Base-by-base conservation (phyloP, 2,113 vertebrate species). In the Prochilodus magdalenae region DNA sequence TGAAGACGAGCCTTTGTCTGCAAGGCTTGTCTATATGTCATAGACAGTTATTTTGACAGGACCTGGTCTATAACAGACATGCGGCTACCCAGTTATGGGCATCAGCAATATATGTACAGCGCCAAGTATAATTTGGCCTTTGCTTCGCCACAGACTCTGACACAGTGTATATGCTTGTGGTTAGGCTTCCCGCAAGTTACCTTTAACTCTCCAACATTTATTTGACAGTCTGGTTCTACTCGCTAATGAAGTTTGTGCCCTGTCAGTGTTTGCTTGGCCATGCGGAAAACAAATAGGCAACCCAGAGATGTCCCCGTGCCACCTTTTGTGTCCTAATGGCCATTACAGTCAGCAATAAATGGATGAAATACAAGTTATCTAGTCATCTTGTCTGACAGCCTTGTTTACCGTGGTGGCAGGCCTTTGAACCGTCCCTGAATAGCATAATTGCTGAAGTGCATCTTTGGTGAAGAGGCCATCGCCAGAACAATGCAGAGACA, bases 401-500 rank as follows among this genome's bases (percentile, higher is more conserved):
- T 79, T 81, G 81, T 85, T 86, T 59, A 81, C 69, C 18, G 44
- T 49, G 26, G 63, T 79, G 62, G 33, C 69, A 81, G n/a, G 75
- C 75, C 80, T 85, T 81, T 80, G 69, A 82, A 59, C 77, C 40
- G 49, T 86, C 57, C 66, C 36, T 77, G 67, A 79, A 84, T 76
- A 65, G 62, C 75, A 83, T 77, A 84, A 78, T 87, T 77, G 81
- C 57, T 47, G 18, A 79, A 70, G 82, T 82, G 71, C 82, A 85
- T 79, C 83, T 85, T 82, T 84, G 55, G 40, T 76, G 76, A 78
- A 81, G 73, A 82, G 75, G 60, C 75, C 22, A 62, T 67, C 63
- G 83, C 83, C 85, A 84, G 72, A 79, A 74, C 14, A 59, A 70
- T 82, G 80, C 73, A 86, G 81, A 87, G 84, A 85, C 73, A 57